These are phyloP conservation scores for Sisor rabdophorus DNA, from an alignment of 2,113 vertebrate genomes.

Conservation along the genomic window DNA sequence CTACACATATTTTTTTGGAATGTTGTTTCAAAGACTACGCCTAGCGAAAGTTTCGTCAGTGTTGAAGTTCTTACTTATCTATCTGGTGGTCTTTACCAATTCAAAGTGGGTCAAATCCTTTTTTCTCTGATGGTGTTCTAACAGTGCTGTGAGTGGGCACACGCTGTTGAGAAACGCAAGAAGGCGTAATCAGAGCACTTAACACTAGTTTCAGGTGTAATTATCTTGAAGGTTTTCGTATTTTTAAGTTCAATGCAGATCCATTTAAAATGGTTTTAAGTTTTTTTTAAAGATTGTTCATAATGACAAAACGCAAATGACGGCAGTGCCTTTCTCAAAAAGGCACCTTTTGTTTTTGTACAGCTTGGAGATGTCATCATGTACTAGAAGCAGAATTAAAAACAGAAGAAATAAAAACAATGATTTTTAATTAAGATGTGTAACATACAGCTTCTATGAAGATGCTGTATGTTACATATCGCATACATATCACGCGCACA, in stretches of 20 bases:
- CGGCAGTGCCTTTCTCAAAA: not conserved
- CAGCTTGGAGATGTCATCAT: conserved; percentile 50
- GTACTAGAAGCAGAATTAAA: conserved; percentile 59
- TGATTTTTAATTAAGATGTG: conserved; percentile 45
- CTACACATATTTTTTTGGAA: not conserved
- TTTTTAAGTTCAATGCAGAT: not conserved
- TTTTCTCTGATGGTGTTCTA: not conserved
- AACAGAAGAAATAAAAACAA: conserved; percentile 39
- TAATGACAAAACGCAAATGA: conserved; percentile 18
- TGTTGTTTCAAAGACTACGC: not conserved
- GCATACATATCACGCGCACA: too few relatives aligned
- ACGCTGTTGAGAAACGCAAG: not conserved
- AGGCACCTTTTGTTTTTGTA: conserved; percentile 52
- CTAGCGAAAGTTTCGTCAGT: not conserved
- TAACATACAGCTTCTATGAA: conserved; percentile 31
- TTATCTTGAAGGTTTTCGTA: not conserved
- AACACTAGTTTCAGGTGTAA: not conserved
- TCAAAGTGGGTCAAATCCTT: not conserved
- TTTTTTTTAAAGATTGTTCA: not conserved
- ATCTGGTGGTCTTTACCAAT: not conserved
- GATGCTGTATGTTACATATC: not conserved
- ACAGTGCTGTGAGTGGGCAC: not conserved
- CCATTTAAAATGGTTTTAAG: not conserved
- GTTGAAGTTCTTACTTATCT: not conserved
- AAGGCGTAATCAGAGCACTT: too few relatives aligned